phyloP scores from a whole-genome alignment of 1,140 invertebrate species.

The Wiebesia pumilae region DNA sequence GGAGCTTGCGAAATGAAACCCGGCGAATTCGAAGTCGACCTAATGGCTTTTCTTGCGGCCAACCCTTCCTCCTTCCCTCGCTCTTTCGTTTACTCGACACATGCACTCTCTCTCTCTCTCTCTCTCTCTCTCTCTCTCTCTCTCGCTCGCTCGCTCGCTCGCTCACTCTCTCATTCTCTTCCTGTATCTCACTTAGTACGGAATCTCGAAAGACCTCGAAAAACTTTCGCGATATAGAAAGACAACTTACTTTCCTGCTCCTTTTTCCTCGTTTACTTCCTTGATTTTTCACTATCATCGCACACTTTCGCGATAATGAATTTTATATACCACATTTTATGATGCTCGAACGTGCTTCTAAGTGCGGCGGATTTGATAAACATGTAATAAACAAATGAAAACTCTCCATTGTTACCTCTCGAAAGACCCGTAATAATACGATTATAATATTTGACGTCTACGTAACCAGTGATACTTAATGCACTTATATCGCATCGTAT shows the following conservation, averaged over 20 bases:
- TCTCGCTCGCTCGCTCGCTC: neutral
- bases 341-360: neutral
- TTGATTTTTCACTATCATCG: neutral
- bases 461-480: too few relatives aligned
- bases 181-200: neutral
- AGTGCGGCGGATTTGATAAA: neutral
- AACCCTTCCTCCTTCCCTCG: constrained; percentile 9
- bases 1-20: constrained; percentile 44
- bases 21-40: constrained; percentile 40
- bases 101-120: constrained; percentile 7
- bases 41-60: constrained; percentile 56
- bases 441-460: neutral
- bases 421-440: neutral
- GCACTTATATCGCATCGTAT: too few relatives aligned
- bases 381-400: neutral
- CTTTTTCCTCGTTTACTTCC: neutral
- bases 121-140: constrained; percentile 9
- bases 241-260: neutral
- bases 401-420: neutral
- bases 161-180: constrained; percentile 33
- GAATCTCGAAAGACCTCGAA: neutral
- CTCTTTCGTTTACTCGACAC: neutral
- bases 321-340: constrained; percentile 7
- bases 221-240: neutral
- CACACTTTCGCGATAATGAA: neutral